Evolutionary conservation across 2,113 vertebrate species (phyloP).

Genomic region (Pan paniscus): DNA sequence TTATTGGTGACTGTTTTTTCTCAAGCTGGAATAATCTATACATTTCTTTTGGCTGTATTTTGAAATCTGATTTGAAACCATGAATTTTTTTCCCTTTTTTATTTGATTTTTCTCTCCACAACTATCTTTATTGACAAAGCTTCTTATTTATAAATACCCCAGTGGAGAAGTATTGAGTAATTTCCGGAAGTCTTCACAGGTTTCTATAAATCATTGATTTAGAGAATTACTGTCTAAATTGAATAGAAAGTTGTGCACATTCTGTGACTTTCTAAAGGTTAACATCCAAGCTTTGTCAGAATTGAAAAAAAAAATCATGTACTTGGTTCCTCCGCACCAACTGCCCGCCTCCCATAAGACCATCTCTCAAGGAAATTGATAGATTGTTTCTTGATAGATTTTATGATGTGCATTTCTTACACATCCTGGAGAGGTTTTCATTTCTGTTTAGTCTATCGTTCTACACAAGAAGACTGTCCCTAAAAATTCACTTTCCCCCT

Average conservation of each 20-base stretch:
- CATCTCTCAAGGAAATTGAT: too few relatives aligned
- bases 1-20: constrained; percentile 12
- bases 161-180: background rate
- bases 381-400: background rate
- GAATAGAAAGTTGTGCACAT: constrained; percentile 25
- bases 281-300: background rate
- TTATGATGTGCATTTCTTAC: background rate
- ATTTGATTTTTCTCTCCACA: constrained; percentile 27
- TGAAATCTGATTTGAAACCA: background rate
- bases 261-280: constrained; percentile 26
- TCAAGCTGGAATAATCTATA: background rate
- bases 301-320: background rate
- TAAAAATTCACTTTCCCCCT: background rate
- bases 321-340: too few relatives aligned
- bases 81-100: background rate
- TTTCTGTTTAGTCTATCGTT: background rate
- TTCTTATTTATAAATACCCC: constrained; percentile 32
- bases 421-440: background rate
- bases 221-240: constrained; percentile 33
- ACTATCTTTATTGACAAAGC: constrained; percentile 40
- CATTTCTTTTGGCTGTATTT: constrained; percentile 2
- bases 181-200: constrained; percentile 33
- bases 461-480: background rate
- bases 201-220: constrained; percentile 36
- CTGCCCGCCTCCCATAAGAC: too few relatives aligned